Evolutionary conservation across 2,113 vertebrate genomes (phyloP).

Genomic region (Gobio gobio): DNA sequence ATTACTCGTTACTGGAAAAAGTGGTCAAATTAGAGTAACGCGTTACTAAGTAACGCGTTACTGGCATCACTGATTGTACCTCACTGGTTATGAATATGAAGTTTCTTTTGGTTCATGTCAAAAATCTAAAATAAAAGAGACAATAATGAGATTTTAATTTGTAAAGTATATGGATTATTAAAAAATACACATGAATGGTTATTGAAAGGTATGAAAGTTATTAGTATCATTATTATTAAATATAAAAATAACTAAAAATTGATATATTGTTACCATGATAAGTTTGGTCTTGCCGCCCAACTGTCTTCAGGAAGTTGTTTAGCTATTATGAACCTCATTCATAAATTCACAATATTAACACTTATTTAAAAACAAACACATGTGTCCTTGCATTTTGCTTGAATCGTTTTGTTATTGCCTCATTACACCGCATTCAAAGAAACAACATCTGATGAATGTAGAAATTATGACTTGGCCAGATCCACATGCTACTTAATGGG

Average conservation of each 20-base stretch:
- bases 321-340: not conserved
- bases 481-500: not conserved
- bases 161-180: not conserved
- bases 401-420: not conserved
- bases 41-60: too few species aligned
- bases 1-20: too few species aligned
- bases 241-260: too few species aligned
- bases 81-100: not conserved
- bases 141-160: not conserved
- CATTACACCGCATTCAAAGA: slow-evolving; percentile 28
- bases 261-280: not conserved
- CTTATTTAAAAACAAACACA: not conserved
- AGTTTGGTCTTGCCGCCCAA: not conserved
- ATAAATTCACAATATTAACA: not conserved
- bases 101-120: not conserved
- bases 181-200: not conserved
- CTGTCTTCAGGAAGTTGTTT: not conserved
- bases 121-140: not conserved
- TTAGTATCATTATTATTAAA: not conserved
- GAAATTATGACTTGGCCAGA: slow-evolving; percentile 4
- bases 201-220: not conserved
- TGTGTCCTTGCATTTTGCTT: not conserved
- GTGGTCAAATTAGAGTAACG: too few species aligned
- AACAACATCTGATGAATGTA: slow-evolving; percentile 18
- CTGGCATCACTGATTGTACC: too few species aligned